These are phyloP conservation scores for Myotis pilosus DNA, from an alignment of 2,797 vertebrate genomes.

Conservation along the genomic window DNA sequence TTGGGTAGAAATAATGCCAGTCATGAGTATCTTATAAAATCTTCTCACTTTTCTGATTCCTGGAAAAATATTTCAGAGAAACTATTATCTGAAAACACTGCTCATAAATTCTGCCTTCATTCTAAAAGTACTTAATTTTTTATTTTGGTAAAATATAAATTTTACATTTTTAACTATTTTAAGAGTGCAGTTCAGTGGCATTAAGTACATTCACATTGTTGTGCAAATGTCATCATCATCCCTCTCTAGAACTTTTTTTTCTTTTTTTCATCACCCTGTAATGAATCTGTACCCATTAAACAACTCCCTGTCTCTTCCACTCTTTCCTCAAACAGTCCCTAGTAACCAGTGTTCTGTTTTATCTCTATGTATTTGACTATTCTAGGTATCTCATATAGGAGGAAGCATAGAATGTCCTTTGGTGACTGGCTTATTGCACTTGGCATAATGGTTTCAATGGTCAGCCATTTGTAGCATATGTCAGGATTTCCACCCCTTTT, in stretches of 20 bases:
- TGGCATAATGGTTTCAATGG: neutral
- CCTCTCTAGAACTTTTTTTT: neutral
- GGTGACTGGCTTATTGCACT: neutral
- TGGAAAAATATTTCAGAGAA: slow-evolving; percentile 1
- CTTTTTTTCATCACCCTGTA: neutral
- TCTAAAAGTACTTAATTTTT: neutral
- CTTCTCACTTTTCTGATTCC: slow-evolving; percentile 13
- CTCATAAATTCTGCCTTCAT: neutral
- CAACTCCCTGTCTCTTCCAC: neutral
- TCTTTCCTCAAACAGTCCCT: neutral
- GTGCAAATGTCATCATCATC: neutral
- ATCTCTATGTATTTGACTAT: neutral
- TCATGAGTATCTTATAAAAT: slow-evolving; percentile 15
- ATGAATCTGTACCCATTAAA: neutral
- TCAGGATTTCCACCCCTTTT: neutral
- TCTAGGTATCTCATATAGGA: neutral
- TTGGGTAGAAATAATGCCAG: slow-evolving; percentile 38
- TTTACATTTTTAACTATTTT: neutral
- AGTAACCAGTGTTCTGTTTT: neutral
- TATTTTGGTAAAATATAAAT: slow-evolving; percentile 1
- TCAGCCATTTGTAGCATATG: neutral
- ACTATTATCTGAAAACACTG: neutral
- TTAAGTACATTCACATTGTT: neutral
- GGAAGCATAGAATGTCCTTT: neutral
- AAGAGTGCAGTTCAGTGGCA: neutral